A percentile compares a stretch with the other conserved stretches of the same genome.
Evolutionary conservation across 1,140 invertebrate genomes (phyloP).

Genomic region (Neotoxoptera formosana): DNA sequence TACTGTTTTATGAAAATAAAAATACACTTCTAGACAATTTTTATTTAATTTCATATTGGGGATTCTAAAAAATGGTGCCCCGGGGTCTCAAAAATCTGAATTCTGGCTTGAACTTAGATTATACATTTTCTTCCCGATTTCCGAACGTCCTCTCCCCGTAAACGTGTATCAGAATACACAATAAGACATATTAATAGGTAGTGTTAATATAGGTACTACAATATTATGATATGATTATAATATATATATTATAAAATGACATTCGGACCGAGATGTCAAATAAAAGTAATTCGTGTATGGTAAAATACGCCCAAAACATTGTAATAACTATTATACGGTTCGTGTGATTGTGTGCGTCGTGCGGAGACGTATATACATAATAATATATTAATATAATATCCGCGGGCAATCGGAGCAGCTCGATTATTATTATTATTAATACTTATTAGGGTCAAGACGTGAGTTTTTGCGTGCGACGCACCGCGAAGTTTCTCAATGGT

Average conservation of each 20-base stretch:
- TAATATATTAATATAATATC: not conserved
- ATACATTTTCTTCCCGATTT: not conserved
- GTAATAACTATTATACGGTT: not conserved
- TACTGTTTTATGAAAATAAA: too few species aligned
- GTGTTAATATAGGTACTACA: not conserved
- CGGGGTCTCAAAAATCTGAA: too few species aligned
- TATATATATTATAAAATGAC: not conserved
- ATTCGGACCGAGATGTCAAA: not conserved
- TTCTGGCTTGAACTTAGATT: not conserved
- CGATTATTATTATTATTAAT: not conserved
- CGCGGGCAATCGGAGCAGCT: not conserved
- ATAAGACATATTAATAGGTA: not conserved
- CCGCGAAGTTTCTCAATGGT: not conserved
- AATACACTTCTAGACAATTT: too few species aligned
- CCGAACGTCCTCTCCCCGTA: not conserved
- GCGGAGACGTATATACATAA: not conserved
- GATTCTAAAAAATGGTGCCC: too few species aligned
- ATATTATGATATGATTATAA: not conserved
- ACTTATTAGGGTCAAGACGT: slow-evolving; percentile 3
- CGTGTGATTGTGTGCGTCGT: not conserved
- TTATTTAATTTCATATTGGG: too few species aligned
- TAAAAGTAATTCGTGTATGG: not conserved
- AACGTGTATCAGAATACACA: not conserved
- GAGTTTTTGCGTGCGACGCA: not conserved
- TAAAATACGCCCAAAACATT: not conserved